Conservation (phyloP, 2,113 vertebrate species). For the Strigops habroptila region DNA sequence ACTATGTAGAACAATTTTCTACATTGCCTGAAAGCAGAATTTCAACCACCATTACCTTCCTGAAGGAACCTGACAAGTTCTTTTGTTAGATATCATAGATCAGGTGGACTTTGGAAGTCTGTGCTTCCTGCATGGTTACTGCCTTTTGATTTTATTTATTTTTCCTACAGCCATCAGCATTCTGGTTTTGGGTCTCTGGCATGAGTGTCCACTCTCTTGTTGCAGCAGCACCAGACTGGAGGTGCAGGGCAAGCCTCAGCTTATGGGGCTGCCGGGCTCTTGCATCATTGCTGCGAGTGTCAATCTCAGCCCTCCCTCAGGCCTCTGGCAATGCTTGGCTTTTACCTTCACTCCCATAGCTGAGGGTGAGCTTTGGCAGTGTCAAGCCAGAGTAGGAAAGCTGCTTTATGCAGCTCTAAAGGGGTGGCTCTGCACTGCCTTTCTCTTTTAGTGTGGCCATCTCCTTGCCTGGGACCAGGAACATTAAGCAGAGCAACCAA, state of each 20-base stretch:
- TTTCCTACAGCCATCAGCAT: neutral
- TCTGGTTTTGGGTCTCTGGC: neutral
- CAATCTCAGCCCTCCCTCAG: neutral
- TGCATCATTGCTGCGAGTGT: neutral
- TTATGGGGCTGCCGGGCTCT: neutral
- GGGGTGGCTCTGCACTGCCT: neutral
- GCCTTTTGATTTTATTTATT: neutral
- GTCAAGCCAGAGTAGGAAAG: neutral
- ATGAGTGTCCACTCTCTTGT: neutral
- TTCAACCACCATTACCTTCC: neutral
- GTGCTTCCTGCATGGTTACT: neutral
- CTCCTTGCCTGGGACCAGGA: neutral
- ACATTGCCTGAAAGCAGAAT: rapidly evolving
- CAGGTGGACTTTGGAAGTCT: neutral
- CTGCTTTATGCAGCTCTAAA: neutral
- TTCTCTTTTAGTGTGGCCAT: neutral
- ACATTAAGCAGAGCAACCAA: neutral
- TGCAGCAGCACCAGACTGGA: neutral
- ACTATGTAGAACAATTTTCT: neutral
- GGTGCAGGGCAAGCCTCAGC: too few species aligned
- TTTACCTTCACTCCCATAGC: neutral
- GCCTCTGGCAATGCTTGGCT: neutral
- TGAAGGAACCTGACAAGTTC: neutral
- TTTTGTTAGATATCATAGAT: neutral
- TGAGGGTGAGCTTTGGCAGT: neutral